phyloP scores from a whole-genome alignment of 2,888 invertebrate species.

The Tridacna gigas region DNA sequence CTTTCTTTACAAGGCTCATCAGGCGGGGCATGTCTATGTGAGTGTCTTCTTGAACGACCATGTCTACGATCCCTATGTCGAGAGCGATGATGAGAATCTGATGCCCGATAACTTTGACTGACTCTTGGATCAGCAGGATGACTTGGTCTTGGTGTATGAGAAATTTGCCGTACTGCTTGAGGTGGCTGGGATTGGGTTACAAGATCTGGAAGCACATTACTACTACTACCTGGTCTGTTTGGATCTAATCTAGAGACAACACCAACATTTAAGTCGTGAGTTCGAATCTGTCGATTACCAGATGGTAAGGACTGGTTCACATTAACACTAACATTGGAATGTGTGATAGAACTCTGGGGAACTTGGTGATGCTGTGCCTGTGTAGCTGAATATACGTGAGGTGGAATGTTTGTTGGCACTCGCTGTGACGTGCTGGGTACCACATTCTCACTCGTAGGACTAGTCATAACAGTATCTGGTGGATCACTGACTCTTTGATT shows the following conservation, averaged over 20 bases:
- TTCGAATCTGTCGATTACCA: conserved; percentile 63
- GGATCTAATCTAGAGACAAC: conserved; percentile 59
- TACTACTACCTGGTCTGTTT: conserved; percentile 35
- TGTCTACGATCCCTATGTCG: conserved; percentile 65
- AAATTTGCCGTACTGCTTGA: conserved; percentile 32
- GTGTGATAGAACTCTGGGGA: conserved; percentile 53
- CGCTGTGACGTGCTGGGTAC: conserved; percentile 3
- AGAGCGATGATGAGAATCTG: conserved; percentile 47
- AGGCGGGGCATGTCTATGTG: conserved; percentile 56
- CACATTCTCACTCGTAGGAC: conserved; percentile 10
- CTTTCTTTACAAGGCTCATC: conserved; percentile 77
- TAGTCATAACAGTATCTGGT: conserved; percentile 35
- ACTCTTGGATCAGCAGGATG: conserved; percentile 48
- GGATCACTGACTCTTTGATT: conserved; percentile 39
- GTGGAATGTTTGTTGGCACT: conserved; percentile 2
- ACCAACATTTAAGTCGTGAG: conserved; percentile 69
- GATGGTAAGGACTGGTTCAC: conserved; percentile 37
- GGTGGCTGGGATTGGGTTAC: conserved; percentile 77
- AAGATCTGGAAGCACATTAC: conserved; percentile 78
- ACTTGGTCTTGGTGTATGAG: conserved; percentile 32
- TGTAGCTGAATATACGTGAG: conserved; percentile 20
- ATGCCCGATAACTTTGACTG: conserved; percentile 46
- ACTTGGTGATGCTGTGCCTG: conserved; percentile 4
- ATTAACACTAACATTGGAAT: conserved; percentile 56
- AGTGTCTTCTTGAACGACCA: conserved; percentile 64